Evolutionary conservation across 2,797 vertebrate genomes (phyloP).

Genomic region (Parauchenoglanis ngamensis): DNA sequence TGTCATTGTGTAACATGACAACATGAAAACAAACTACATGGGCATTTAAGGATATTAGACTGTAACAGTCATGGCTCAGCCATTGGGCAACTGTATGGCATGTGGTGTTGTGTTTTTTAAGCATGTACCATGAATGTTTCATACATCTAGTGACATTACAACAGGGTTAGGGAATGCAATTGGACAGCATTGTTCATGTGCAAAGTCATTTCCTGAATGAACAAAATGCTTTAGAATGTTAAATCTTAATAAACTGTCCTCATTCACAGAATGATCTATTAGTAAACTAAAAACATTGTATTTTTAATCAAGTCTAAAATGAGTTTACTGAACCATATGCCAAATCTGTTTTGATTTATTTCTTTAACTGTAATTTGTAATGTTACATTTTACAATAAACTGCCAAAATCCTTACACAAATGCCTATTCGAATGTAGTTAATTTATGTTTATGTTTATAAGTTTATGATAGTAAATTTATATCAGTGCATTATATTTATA

Average conservation of each 20-base stretch:
- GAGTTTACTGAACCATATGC: not conserved
- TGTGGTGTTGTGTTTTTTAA: constrained; percentile 49
- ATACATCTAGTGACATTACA: not conserved
- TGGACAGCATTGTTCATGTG: constrained; percentile 55
- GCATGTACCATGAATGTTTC: constrained; percentile 27
- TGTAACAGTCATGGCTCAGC: constrained; percentile 6
- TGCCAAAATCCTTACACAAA: not conserved
- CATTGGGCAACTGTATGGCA: constrained; percentile 45
- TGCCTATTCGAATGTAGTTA: not conserved
- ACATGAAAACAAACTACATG: not conserved
- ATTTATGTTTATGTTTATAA: not conserved
- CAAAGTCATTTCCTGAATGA: constrained; percentile 48
- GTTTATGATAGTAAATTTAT: not conserved
- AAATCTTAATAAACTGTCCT: constrained; percentile 27
- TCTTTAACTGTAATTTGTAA: not conserved
- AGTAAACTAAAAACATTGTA: not conserved
- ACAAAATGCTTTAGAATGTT: not conserved
- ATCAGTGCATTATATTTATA: not conserved
- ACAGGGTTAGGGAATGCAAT: constrained; percentile 66
- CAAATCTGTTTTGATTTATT: not conserved
- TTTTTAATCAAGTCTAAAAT: not conserved
- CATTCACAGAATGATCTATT: not conserved
- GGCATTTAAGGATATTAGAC: not conserved
- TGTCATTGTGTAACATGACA: constrained; percentile 5
- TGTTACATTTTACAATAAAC: not conserved